phyloP scores from a whole-genome alignment of 2,888 invertebrate genomes.

The Chrysopilus asiliformis region DNA sequence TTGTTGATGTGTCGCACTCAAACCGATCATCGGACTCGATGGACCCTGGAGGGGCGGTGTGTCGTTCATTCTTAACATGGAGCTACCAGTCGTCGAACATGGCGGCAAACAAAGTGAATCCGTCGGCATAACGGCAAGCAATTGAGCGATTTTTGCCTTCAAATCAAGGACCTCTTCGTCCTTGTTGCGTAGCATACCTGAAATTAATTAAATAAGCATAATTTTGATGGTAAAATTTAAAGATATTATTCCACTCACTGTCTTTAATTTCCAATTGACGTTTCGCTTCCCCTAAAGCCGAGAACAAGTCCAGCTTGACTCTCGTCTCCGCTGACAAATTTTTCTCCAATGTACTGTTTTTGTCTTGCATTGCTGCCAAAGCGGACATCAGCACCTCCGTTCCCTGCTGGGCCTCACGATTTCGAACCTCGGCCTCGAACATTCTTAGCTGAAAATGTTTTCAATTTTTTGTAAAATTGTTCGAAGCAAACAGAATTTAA shows the following conservation, averaged over 20 bases:
- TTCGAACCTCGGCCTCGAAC: conserved; percentile 32
- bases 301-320: conserved; percentile 94
- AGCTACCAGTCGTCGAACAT: conserved; percentile 41
- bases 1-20: conserved; percentile 13
- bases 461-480: too few relatives aligned
- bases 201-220: conserved; percentile 19
- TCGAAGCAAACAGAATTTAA: too few relatives aligned
- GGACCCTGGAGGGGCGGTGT: conserved; percentile 33
- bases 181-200: conserved; percentile 68
- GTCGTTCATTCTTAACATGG: conserved; percentile 46
- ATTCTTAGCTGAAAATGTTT: conserved; percentile 27
- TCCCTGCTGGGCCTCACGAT: conserved; percentile 37
- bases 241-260: conserved; percentile 41
- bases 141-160: conserved; percentile 82
- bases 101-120: conserved; percentile 47
- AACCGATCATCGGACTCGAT: conserved; percentile 34
- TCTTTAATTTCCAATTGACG: conserved; percentile 77
- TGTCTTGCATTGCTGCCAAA: conserved; percentile 72
- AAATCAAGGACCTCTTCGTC: conserved; percentile 86
- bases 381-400: conserved; percentile 69
- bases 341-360: conserved; percentile 82
- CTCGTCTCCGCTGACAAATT: conserved; percentile 93
- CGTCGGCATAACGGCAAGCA: conserved; percentile 71
- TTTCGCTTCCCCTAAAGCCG: conserved; percentile 91
- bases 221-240: conserved; percentile 2